Percentiles rank a stretch among this genome's conserved stretches.
Conservation (phyloP, 2,888 invertebrate genomes). For the Chaitophorus viminalis region DNA sequence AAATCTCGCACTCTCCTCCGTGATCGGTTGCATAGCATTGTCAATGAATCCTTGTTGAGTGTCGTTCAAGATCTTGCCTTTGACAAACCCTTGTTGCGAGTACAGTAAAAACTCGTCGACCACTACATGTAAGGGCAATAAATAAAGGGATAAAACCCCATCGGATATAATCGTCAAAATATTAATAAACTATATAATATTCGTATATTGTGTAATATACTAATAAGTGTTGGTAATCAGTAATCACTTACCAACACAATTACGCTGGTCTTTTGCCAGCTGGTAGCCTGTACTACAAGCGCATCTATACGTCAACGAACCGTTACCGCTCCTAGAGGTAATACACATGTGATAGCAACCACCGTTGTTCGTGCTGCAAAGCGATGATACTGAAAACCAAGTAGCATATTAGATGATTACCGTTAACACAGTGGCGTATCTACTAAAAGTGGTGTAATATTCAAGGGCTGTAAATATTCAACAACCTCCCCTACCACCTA, state of each 20-base stretch:
- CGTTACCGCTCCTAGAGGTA: slow-evolving; percentile 78
- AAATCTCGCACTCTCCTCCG: slow-evolving; percentile 86
- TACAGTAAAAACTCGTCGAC: slow-evolving; percentile 93
- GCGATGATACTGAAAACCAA: slow-evolving; percentile 66
- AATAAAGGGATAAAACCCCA: neutral
- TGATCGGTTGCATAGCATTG: slow-evolving; percentile 94
- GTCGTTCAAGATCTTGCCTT: slow-evolving; percentile 89
- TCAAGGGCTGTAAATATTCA: too few relatives aligned
- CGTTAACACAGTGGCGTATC: too few relatives aligned
- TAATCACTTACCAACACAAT: slow-evolving; percentile 76
- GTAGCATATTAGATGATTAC: too few relatives aligned
- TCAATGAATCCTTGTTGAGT: slow-evolving; percentile 92
- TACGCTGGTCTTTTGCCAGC: slow-evolving; percentile 78
- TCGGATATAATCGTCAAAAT: neutral
- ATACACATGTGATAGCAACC: slow-evolving; percentile 95
- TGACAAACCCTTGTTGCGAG: slow-evolving; percentile 94
- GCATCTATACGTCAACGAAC: slow-evolving; percentile 86
- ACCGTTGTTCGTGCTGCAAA: slow-evolving; percentile 88
- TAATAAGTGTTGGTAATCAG: neutral
- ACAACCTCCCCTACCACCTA: too few relatives aligned
- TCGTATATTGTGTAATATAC: too few relatives aligned
- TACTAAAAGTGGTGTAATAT: too few relatives aligned
- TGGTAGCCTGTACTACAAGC: slow-evolving; percentile 90
- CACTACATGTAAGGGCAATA: slow-evolving; percentile 67
- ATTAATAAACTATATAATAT: too few relatives aligned